A percentile compares a stretch with the other conserved stretches of the same genome.
These are phyloP conservation scores for Ctenochaetus hawaiiensis DNA, from an alignment of 2,797 vertebrate species.

Conservation along the genomic window DNA sequence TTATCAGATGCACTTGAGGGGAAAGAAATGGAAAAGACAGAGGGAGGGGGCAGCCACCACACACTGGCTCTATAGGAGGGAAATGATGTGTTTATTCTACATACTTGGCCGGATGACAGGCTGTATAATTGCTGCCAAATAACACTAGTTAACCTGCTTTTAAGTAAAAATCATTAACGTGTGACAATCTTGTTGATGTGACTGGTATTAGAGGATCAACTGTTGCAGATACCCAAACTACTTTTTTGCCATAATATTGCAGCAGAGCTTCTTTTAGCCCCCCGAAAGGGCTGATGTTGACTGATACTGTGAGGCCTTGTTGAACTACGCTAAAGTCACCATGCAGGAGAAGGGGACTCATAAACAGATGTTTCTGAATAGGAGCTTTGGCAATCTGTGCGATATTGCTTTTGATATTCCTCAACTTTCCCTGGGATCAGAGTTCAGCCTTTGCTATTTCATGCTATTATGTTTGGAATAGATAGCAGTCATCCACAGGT, in stretches of 20 bases:
- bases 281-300: slow-evolving; percentile 21
- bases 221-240: slow-evolving; percentile 15
- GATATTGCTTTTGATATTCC: slow-evolving; percentile 66
- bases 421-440: slow-evolving; percentile 62
- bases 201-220: slow-evolving; percentile 33
- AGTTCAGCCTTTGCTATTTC: slow-evolving; percentile 73
- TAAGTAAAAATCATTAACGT: slow-evolving; percentile 52
- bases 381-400: slow-evolving; percentile 58
- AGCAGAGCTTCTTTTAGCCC: slow-evolving; percentile 3
- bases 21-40: slow-evolving; percentile 60
- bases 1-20: slow-evolving; percentile 80
- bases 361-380: slow-evolving; percentile 54
- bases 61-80: slow-evolving; percentile 68
- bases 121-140: slow-evolving; percentile 64
- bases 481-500: slow-evolving; percentile 73
- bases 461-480: slow-evolving; percentile 68
- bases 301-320: slow-evolving; percentile 33
- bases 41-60: slow-evolving; percentile 33
- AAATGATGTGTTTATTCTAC: slow-evolving; percentile 78
- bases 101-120: slow-evolving; percentile 69
- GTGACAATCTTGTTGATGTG: slow-evolving; percentile 41
- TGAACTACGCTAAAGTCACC: slow-evolving; percentile 22
- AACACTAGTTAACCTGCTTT: slow-evolving; percentile 61
- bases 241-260: slow-evolving; percentile 5
- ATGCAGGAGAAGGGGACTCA: slow-evolving; percentile 7